Base-by-base conservation (phyloP, 1,140 invertebrate species). In the Penaeus chinensis region DNA sequence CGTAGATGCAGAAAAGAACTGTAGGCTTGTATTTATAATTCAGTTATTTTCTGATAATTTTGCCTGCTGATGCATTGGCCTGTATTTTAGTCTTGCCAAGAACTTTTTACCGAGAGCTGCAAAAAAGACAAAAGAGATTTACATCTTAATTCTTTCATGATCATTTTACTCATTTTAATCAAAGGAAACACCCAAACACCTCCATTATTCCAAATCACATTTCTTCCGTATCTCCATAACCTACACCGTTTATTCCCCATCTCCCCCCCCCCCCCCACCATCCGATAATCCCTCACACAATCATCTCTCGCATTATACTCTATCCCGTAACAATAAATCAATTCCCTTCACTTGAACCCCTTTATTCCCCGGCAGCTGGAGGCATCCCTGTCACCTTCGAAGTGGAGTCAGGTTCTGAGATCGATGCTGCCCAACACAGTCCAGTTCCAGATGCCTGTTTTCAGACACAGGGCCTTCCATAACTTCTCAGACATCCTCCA, bases 381-480 rank as follows among this genome's bases (percentile, higher is more conserved):
- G 81, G 37, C 62, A 11, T 79, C 20, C 20, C 47, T 90, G 63
- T 79, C 79, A 0, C 71, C 89, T 2, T 81, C 42, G 7, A 82
- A 76, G 37, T 90, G 89, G 89, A 89, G 89, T 61, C 69, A 85
- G 24, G n/a, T 89, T 1, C 27, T 90, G 22, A 61, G 87, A 27
- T 87, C 83, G 18, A 80, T 89, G 89, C 42, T 86, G 7, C 89
- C 89, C 27, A 85, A 90, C 63, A 82, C 80, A 13, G 77, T 89
- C 5, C 27, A 82, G 20, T 74, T 90, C 18, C 82, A 90, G 79
- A 87, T 90, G 84, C 89, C 89, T 4, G 80, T 90, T 5, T 90
- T 89, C 84, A 77, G 89, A 19, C 89, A 90, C 63, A 47, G 89
- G 20, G 74, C 85, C 81, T 90, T 89, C 81, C 84, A 86, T 47